A percentile compares a stretch with the other conserved stretches of the same genome.
Conservation (phyloP, 1,140 invertebrate species). For the Drosophila teissieri region DNA sequence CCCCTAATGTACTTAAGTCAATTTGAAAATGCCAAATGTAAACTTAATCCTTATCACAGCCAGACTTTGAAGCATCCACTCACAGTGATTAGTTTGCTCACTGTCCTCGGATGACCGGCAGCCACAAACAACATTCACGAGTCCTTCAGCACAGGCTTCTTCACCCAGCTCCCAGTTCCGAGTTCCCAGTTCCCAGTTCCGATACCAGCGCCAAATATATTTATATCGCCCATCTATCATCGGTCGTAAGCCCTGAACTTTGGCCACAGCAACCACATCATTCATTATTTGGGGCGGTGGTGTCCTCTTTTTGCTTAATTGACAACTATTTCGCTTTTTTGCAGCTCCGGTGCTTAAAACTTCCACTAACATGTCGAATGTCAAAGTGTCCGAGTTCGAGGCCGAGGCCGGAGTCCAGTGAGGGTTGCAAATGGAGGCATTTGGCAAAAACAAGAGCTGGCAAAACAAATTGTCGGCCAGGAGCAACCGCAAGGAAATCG, state of each 20-base stretch:
- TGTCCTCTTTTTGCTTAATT: conserved; percentile 58
- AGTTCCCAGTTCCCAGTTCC: background rate
- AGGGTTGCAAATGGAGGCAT: background rate
- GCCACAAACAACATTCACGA: conserved; percentile 31
- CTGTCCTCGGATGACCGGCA: conserved; percentile 6
- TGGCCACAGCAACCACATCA: conserved; percentile 48
- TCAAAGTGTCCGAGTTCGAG: conserved; percentile 54
- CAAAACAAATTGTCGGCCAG: conserved; percentile 37
- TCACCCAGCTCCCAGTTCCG: background rate
- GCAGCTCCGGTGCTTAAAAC: conserved; percentile 41
- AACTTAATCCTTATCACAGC: conserved; percentile 5
- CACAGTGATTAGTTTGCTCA: conserved; percentile 39
- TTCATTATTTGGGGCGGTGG: conserved; percentile 37
- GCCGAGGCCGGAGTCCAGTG: background rate
- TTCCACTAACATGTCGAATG: conserved; percentile 65
- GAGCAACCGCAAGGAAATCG: conserved; percentile 37
- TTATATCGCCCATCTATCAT: conserved; percentile 47
- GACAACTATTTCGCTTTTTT: conserved; percentile 59
- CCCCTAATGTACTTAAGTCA: background rate
- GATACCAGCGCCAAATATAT: background rate
- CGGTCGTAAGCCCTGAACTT: conserved; percentile 46
- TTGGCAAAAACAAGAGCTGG: conserved; percentile 9
- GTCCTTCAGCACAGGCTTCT: background rate
- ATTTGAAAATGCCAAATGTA: conserved; percentile 10
- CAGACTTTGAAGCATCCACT: conserved; percentile 25